These are phyloP conservation scores for Machimus atricapillus DNA, from an alignment of 2,888 invertebrate genomes.

Conservation along the genomic window DNA sequence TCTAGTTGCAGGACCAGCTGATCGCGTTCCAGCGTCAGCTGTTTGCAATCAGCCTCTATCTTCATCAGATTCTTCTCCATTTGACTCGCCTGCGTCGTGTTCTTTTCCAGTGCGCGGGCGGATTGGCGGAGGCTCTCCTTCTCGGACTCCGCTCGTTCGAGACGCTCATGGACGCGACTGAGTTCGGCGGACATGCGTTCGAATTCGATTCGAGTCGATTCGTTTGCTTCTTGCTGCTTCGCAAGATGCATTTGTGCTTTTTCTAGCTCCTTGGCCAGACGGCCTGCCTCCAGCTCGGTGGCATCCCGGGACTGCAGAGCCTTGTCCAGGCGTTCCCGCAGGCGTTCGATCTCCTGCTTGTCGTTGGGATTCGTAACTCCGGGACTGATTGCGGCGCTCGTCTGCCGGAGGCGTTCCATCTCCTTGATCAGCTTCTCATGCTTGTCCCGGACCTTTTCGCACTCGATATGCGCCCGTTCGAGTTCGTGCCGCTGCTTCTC, in stretches of 20 bases:
- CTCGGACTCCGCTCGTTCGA: slow-evolving; percentile 79
- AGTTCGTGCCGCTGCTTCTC: slow-evolving; percentile 82
- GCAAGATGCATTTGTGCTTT: slow-evolving; percentile 84
- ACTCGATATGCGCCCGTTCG: slow-evolving; percentile 85
- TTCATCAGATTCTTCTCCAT: slow-evolving; percentile 86
- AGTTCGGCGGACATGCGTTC: slow-evolving; percentile 84
- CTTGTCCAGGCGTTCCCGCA: slow-evolving; percentile 86
- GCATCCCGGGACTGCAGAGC: slow-evolving; percentile 77
- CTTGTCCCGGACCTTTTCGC: slow-evolving; percentile 85
- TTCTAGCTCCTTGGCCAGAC: slow-evolving; percentile 84
- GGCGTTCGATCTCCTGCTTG: slow-evolving; percentile 80
- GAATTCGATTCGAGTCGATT: slow-evolving; percentile 83
- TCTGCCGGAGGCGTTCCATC: slow-evolving; percentile 68
- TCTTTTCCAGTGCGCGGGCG: slow-evolving; percentile 77
- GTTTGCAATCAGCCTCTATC: slow-evolving; percentile 84
- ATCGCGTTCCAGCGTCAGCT: slow-evolving; percentile 81
- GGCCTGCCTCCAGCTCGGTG: slow-evolving; percentile 84
- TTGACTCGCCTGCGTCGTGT: slow-evolving; percentile 80
- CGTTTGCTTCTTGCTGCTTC: slow-evolving; percentile 84
- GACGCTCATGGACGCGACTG: slow-evolving; percentile 80
- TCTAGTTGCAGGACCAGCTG: slow-evolving; percentile 88
- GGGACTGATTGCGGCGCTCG: slow-evolving; percentile 64
- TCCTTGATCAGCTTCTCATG: slow-evolving; percentile 79
- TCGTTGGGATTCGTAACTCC: slow-evolving; percentile 66
- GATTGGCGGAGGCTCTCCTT: slow-evolving; percentile 78